Percentiles rank a stretch among this genome's conserved stretches.
phyloP scores from a whole-genome alignment of 2,797 vertebrate genomes.

The Neostethus bicornis region DNA sequence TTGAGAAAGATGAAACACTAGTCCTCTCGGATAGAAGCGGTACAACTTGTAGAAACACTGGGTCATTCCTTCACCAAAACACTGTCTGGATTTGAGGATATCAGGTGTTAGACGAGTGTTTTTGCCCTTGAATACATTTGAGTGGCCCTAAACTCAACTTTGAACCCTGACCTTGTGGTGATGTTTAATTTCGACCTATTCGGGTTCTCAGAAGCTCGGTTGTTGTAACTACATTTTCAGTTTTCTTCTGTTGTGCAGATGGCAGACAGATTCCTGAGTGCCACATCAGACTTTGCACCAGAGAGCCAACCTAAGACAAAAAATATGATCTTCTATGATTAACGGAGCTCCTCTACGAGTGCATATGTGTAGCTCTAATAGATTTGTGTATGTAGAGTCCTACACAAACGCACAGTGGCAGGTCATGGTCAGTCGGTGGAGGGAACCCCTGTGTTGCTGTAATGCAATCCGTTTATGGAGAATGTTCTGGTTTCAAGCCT shows the following conservation, averaged over 20 bases:
- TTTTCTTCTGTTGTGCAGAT: slow-evolving; percentile 55
- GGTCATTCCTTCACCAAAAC: slow-evolving; percentile 58
- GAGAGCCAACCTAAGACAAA: slow-evolving; percentile 41
- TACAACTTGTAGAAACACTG: slow-evolving; percentile 39
- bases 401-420: slow-evolving; percentile 40
- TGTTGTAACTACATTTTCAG: slow-evolving; percentile 29
- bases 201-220: slow-evolving; percentile 27
- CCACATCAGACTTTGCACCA: slow-evolving; percentile 44
- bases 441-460: slow-evolving; percentile 70
- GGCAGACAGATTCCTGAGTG: slow-evolving; percentile 61
- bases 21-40: slow-evolving; percentile 37
- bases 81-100: slow-evolving; percentile 41
- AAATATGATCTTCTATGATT: slow-evolving; percentile 52
- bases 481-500: slow-evolving; percentile 74
- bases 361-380: slow-evolving; percentile 30
- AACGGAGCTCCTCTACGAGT: slow-evolving; percentile 36
- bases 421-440: slow-evolving; percentile 57
- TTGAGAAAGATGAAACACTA: slow-evolving; percentile 63
- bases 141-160: slow-evolving; percentile 44
- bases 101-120: slow-evolving; percentile 31
- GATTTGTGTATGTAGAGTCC: slow-evolving; percentile 16
- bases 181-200: slow-evolving; percentile 46
- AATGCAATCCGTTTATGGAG: slow-evolving; percentile 70
- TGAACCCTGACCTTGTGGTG: slow-evolving; percentile 41
- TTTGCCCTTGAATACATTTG: slow-evolving; percentile 23